phyloP scores from a whole-genome alignment of 2,113 vertebrate genomes.

The Psephotus haematonotus region DNA sequence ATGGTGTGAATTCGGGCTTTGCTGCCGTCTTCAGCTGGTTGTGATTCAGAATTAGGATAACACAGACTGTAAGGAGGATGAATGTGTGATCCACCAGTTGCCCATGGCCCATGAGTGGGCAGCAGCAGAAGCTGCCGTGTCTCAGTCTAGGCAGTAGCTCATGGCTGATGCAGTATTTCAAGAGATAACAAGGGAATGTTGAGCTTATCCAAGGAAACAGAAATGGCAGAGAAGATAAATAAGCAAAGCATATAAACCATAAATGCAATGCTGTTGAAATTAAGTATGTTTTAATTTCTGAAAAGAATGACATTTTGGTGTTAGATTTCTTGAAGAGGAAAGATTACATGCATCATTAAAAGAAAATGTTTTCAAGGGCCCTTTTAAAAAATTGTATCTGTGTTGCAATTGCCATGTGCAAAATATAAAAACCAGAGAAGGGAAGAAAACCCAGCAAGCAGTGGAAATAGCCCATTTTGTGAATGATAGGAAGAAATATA shows the following conservation, averaged over 20 bases:
- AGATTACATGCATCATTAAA: constrained; percentile 69
- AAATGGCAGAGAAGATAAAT: constrained; percentile 64
- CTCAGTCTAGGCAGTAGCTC: constrained; percentile 39
- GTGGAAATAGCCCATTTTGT: constrained; percentile 74
- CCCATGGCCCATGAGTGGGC: background rate
- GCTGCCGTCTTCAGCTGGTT: background rate
- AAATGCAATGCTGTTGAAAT: constrained; percentile 74
- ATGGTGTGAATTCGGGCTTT: background rate
- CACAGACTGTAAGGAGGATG: background rate
- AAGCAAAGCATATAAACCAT: constrained; percentile 62
- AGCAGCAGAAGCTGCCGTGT: constrained; percentile 1
- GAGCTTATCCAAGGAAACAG: constrained; percentile 52
- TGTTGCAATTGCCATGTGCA: constrained; percentile 70
- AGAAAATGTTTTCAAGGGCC: constrained; percentile 61
- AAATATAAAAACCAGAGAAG: constrained; percentile 69
- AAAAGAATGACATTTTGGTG: constrained; percentile 64
- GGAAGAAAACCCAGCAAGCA: background rate
- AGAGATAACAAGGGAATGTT: constrained; percentile 70
- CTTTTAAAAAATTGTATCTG: background rate
- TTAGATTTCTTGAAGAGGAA: constrained; percentile 51
- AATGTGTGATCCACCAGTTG: background rate
- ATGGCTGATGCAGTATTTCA: constrained; percentile 72
- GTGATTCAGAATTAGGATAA: background rate
- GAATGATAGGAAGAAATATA: constrained; percentile 73
- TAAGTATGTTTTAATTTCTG: constrained; percentile 64